Base-by-base conservation (phyloP, 2,113 vertebrate genomes). In the Istiophorus platypterus region DNA sequence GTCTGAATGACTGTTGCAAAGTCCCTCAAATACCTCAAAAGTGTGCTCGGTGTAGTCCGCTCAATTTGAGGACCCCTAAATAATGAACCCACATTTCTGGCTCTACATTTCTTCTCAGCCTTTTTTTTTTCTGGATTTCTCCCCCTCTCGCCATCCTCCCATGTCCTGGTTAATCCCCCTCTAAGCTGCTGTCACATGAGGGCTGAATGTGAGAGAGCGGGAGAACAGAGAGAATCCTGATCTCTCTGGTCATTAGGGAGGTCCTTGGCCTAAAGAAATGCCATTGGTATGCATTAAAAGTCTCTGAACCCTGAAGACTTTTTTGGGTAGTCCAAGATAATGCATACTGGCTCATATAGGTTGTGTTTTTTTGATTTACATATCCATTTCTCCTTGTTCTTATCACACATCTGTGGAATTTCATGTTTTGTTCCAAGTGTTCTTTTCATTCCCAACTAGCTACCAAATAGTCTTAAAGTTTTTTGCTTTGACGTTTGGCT, bases 171-270 rank as follows among this genome's bases (percentile, higher is more conserved):
- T 94, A 93, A 92, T 94, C 92, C 86, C 56, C 73, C 39, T 59
- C 76, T 94, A 91, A 95, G 84, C 92, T 87, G 84, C 77, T 84
- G 92, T 94, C 92, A 93, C 92, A 89, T 92, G 91, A 91, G 79
- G 65, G 84, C 80, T 92, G 77, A 90, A 83, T 89, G 83, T 81
- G 68, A 49, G 79, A 68, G 68, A 72, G 51, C 42, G 41, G 56
- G 71, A 66, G 79, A 85, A 78, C 75, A 39, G 54, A 83, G 79
- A 70, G 82, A 86, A 91, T 89, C 72, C 49, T 15, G 78, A 65
- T 54, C 56, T 86, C 39, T 71, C 20, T 8, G 20, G 67, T 71
- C 72, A 84, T 74, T 89, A 89, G 84, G 17, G 66, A 59, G 72
- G 49, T 74, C 14, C 17, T 65, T 31, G 29, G 22, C 74, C 76